Conservation (phyloP, 2,797 vertebrate genomes). For the Decapterus maruadsi region DNA sequence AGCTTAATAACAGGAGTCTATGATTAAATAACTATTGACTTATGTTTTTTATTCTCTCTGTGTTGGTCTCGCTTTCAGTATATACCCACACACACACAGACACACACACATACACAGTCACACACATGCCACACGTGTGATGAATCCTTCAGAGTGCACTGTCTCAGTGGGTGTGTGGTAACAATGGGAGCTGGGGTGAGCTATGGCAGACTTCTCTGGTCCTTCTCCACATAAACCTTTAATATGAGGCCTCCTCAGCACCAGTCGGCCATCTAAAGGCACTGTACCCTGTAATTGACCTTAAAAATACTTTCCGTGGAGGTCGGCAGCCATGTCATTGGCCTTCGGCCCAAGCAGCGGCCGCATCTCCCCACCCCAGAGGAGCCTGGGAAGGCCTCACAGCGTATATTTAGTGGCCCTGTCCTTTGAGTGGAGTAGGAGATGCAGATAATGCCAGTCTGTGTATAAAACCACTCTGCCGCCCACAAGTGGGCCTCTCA, state of each 20-base stretch:
- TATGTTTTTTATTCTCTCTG: not conserved
- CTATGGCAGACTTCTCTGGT: slow-evolving; percentile 80
- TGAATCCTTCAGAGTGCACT: slow-evolving; percentile 53
- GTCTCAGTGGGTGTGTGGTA: slow-evolving; percentile 81
- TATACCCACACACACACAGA: no score
- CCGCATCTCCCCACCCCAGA: slow-evolving; percentile 79
- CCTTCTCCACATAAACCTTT: slow-evolving; percentile 88
- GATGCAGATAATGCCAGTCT: slow-evolving; percentile 88
- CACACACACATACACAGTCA: not conserved
- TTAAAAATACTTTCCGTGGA: slow-evolving; percentile 91
- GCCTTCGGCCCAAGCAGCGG: slow-evolving; percentile 84
- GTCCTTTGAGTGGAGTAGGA: slow-evolving; percentile 85
- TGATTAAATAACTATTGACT: not conserved
- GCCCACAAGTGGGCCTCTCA: slow-evolving; percentile 79
- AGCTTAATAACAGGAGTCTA: not conserved
- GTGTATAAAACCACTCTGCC: slow-evolving; percentile 84
- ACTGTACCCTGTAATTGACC: slow-evolving; percentile 91
- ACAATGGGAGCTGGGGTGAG: slow-evolving; percentile 83
- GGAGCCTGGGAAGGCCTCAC: slow-evolving; percentile 86
- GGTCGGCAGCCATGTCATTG: slow-evolving; percentile 88
- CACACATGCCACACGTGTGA: slow-evolving; percentile 30
- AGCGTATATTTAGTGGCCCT: slow-evolving; percentile 88
- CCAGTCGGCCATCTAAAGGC: slow-evolving; percentile 86
- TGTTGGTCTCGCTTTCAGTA: slow-evolving; percentile 6
- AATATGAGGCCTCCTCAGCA: slow-evolving; percentile 87